A percentile compares a stretch with the other conserved stretches of the same genome.
Evolutionary conservation across 2,888 invertebrate species (phyloP).

Genomic region (Andrena camellia): DNA sequence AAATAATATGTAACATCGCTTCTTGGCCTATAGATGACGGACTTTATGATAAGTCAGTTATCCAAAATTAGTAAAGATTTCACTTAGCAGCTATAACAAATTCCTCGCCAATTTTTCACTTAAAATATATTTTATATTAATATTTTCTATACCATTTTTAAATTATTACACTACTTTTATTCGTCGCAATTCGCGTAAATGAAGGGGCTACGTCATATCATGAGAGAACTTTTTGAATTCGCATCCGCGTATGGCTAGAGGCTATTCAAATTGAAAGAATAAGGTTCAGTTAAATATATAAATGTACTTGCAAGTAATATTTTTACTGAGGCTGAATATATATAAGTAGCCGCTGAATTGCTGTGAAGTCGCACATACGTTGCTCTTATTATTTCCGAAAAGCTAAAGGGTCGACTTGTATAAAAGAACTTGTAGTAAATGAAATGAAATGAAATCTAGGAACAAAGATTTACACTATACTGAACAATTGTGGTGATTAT

Average conservation of each 20-base stretch:
- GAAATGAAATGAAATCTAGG: constrained; percentile 5
- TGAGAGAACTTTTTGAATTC: neutral
- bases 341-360: constrained; percentile 31
- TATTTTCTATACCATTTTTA: constrained; percentile 29
- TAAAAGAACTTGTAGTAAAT: constrained; percentile 17
- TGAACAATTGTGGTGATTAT: constrained; percentile 37
- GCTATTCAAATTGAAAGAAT: neutral
- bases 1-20: constrained; percentile 9
- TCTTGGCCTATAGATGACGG: constrained; percentile 4
- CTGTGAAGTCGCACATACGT: constrained; percentile 26
- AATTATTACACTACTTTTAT: constrained; percentile 38
- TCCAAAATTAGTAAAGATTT: constrained; percentile 2
- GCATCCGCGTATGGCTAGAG: constrained; percentile 5
- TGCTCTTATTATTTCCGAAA: constrained; percentile 26
- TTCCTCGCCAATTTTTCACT: constrained; percentile 25
- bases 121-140: constrained; percentile 15
- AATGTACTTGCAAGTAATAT: constrained; percentile 42
- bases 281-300: constrained; percentile 22
- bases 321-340: constrained; percentile 56
- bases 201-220: constrained; percentile 5
- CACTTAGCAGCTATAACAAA: constrained; percentile 31
- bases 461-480: constrained; percentile 27
- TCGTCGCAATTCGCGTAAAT: constrained; percentile 19
- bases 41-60: constrained; percentile 27
- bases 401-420: constrained; percentile 24